These are phyloP conservation scores for Scolopax bukidnonensis DNA, from an alignment of 2,797 vertebrate species.

Conservation along the genomic window DNA sequence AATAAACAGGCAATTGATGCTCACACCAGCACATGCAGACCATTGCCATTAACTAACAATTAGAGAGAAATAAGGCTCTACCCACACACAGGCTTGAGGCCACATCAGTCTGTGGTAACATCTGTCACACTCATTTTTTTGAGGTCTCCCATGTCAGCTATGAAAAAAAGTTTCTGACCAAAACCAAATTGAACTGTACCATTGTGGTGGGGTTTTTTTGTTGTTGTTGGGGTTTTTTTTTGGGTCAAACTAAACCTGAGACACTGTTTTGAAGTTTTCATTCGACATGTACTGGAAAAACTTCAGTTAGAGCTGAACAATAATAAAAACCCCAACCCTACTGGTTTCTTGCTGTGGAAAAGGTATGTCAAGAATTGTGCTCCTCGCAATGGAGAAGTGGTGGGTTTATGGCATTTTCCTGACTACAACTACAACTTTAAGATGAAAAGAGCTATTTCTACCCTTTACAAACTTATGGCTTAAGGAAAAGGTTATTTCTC, in stretches of 20 bases:
- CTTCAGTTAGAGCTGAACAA: not conserved
- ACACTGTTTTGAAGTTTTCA: not conserved
- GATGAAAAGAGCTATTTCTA: not conserved
- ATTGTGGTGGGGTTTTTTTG: too few relatives aligned
- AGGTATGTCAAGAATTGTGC: not conserved
- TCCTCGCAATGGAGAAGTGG: not conserved
- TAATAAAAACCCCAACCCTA: not conserved
- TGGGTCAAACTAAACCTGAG: not conserved
- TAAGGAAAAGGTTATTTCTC: not conserved
- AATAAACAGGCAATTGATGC: accelerated
- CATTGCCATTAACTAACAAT: not conserved
- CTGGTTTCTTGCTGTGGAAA: not conserved
- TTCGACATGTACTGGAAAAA: not conserved
- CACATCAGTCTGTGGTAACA: not conserved
- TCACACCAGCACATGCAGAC: not conserved
- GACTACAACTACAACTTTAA: not conserved
- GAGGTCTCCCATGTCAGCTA: not conserved
- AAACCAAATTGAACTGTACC: not conserved
- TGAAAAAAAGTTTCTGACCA: not conserved
- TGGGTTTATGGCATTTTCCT: not conserved
- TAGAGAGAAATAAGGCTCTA: not conserved
- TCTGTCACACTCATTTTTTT: accelerated
- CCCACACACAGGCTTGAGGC: not conserved
- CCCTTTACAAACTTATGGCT: not conserved
- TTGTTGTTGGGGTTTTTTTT: too few relatives aligned